Conservation (phyloP, 2,888 invertebrate genomes). For the Campoplex nolae region DNA sequence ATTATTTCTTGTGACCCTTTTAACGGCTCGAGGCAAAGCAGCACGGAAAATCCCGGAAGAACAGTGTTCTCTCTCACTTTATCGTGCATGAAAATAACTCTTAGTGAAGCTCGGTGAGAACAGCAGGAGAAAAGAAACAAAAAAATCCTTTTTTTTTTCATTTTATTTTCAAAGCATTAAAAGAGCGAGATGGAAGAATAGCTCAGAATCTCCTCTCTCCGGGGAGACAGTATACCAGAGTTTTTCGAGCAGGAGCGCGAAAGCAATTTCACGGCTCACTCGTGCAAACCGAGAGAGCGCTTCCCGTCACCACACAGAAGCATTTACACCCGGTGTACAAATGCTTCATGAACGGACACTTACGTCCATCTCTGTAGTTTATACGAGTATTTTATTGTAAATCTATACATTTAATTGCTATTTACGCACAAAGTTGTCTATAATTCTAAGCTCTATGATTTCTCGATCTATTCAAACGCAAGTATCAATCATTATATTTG, state of each 20-base stretch:
- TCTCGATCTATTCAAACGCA: neutral
- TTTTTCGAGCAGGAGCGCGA: slow-evolving; percentile 45
- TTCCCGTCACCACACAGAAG: slow-evolving; percentile 7
- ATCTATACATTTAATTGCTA: neutral
- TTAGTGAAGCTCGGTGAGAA: slow-evolving; percentile 38
- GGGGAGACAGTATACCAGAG: slow-evolving; percentile 18
- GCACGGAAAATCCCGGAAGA: neutral
- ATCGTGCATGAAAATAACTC: slow-evolving; percentile 53
- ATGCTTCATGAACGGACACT: slow-evolving; percentile 3
- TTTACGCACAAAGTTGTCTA: neutral
- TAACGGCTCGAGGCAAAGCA: slow-evolving; percentile 32
- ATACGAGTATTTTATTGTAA: neutral
- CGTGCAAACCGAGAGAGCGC: slow-evolving; percentile 46
- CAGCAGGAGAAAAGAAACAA: neutral
- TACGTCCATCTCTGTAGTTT: slow-evolving; percentile 1
- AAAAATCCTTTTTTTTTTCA: neutral
- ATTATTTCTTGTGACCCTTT: slow-evolving; percentile 63
- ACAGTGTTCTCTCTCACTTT: slow-evolving; percentile 5
- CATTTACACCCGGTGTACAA: slow-evolving; percentile 18
- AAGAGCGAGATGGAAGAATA: slow-evolving; percentile 30
- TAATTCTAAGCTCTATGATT: no score
- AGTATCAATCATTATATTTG: neutral
- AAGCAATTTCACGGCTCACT: slow-evolving; percentile 64
- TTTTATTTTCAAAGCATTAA: slow-evolving; percentile 12
- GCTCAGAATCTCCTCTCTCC: slow-evolving; percentile 36